Evolutionary conservation across 2,797 vertebrate genomes (phyloP), one percentile per base, ranked within the genome.

Genomic region (Onychomys torridus): DNA sequence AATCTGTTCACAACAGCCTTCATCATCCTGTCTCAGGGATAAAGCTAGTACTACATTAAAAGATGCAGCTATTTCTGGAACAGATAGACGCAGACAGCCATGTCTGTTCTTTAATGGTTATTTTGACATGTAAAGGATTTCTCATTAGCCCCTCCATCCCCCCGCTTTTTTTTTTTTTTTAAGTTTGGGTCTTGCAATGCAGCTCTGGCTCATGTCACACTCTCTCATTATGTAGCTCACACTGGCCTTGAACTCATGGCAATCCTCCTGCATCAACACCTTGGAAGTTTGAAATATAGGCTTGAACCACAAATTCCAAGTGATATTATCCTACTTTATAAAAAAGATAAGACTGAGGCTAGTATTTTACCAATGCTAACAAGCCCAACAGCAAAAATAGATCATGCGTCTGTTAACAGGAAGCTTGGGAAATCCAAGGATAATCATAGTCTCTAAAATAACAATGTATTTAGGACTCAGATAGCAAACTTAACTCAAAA

Each of bases 361-460:
- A 93, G 2, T 40, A 65, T 34, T 81, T 91, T 67, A 21, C 6
- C 88, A 14, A 16, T 49, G 19, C 59, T 96, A n/a, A 67, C 19
- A 91, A 57, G 81, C 6, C 6, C 55, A 87, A 5, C 11, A 90
- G 32, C 43, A 94, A 84, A 89, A 95, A 14, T 5, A 83, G 27
- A 92, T 63, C 19, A 3, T 7, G 11, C 14, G 14, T 75, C 16
- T 29, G 0, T 29, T 63, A 91, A 78, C 3, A 1, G 16, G 63
- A 90, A 90, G 83, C 16, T 27, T 75, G 5, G 34, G 52, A 92
- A 92, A 65, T 91, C 23, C 37, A 92, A 92, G 57, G n/a, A 75
- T 27, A 5, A 49, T 81, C 21, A 61, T 40, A 2, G 43, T 10
- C 79, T 75, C 71, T 73, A 17, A 63, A 65, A 71, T 67, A 95